Evolutionary conservation across 2,113 vertebrate genomes (phyloP), one percentile per base, ranked within the genome.

Genomic region (Tauraco erythrolophus): DNA sequence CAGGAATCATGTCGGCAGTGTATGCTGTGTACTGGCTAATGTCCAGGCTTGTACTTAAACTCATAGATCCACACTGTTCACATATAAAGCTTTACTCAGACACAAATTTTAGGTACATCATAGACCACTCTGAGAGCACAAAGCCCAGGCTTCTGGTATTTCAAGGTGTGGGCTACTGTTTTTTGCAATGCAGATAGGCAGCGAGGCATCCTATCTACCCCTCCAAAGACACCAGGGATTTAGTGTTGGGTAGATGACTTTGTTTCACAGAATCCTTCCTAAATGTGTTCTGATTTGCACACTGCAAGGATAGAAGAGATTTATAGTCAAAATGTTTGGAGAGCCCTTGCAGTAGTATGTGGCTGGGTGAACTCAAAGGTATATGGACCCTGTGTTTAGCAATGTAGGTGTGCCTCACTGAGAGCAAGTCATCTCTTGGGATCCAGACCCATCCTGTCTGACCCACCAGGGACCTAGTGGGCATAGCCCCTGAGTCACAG

Each of bases 181-280:
- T 83, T 82, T 82, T 84, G 35, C 30, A 79, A 19, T n/a, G 48
- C 39, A 48, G 23, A 12, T 50, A 30, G 33, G 21, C 60, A 68
- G n/a, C 0, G 0, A 81, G 22, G 17, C 77, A 41, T 53, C 35
- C 31, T 89, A 10, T 84, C 61, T 41, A 62, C 8, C 15, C 10
- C 35, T 72, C 33, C 39, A 74, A 82, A 87, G 70, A 35, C 57
- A 92, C 10, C 12, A 31, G 22, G 27, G 33, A 85, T 60, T 79
- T 65, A 79, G 43, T 0, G 0, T 3, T 76, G 27, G 39, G 14
- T 13, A 75, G 33, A 70, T 24, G 5, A 71, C 9, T 89, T 86
- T 54, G 15, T 33, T 89, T 75, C 53, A 65, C 41, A 24, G 41
- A 61, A 21, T 28, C 53, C 45, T 72, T 78, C 56, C 25, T 76